Percentiles rank a stretch among this genome's conserved stretches.
These are phyloP conservation scores for Bradypodion ventrale DNA, from an alignment of 2,797 vertebrate genomes.

Conservation along the genomic window DNA sequence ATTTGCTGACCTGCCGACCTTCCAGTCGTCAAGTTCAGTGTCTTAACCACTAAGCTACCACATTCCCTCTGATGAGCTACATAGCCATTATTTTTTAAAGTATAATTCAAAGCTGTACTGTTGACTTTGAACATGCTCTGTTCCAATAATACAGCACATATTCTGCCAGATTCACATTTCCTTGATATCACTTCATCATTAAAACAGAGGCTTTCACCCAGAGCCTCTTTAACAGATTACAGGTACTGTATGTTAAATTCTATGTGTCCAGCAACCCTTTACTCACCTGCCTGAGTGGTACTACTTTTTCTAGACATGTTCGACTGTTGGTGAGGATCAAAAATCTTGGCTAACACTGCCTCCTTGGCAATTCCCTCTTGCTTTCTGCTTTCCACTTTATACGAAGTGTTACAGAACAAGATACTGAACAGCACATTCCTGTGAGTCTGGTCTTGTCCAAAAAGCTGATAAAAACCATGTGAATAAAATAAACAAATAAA, in stretches of 20 bases:
- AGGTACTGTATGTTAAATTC: neutral
- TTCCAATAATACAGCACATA: neutral
- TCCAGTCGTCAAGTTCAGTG: too few species aligned
- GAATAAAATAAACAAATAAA: neutral
- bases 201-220: neutral
- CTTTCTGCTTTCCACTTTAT: neutral
- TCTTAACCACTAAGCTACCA: too few species aligned
- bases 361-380: neutral
- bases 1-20: too few species aligned
- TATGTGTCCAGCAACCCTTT: neutral
- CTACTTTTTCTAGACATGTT: constrained; percentile 21
- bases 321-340: neutral
- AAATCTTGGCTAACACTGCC: neutral
- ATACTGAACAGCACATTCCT: neutral
- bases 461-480: neutral
- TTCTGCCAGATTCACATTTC: neutral
- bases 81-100: neutral
- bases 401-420: neutral
- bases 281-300: constrained; percentile 18
- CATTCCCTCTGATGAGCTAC: neutral
- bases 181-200: neutral
- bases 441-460: neutral
- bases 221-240: neutral
- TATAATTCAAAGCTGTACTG: neutral
- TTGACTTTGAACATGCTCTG: neutral